A percentile compares a stretch with the other conserved stretches of the same genome.
phyloP scores from a whole-genome alignment of 2,797 vertebrate species.

The Sebastolobus altivelis region DNA sequence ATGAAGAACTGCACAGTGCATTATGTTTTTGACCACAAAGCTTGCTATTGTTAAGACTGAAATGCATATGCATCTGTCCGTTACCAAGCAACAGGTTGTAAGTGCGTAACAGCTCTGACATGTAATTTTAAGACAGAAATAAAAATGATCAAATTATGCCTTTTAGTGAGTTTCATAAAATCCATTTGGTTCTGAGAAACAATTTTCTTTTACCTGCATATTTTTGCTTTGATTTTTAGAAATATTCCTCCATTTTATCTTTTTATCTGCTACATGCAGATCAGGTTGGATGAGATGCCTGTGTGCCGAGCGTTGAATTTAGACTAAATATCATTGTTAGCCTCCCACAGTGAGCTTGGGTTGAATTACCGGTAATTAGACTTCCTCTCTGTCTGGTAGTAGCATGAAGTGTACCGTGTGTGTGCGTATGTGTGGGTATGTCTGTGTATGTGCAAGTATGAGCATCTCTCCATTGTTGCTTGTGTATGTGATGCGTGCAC shows the following conservation, averaged over 20 bases:
- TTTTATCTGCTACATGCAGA: conserved; percentile 12
- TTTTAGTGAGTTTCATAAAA: conserved; percentile 27
- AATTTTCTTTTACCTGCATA: neutral
- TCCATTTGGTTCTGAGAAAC: conserved; percentile 3
- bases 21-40: conserved; percentile 41
- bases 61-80: conserved; percentile 64
- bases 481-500: conserved; percentile 16
- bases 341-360: conserved; percentile 51
- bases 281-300: conserved; percentile 36
- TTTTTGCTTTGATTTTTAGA: neutral
- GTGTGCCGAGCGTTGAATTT: conserved; percentile 43
- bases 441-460: conserved; percentile 22
- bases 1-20: conserved; percentile 26
- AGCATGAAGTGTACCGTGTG: conserved; percentile 18
- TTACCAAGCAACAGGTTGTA: conserved; percentile 77
- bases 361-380: conserved; percentile 58
- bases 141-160: conserved; percentile 35
- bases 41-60: conserved; percentile 47
- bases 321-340: conserved; percentile 51
- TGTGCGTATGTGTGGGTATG: conserved; percentile 15
- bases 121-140: conserved; percentile 45
- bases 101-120: conserved; percentile 45
- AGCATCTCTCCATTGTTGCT: conserved; percentile 3
- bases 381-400: conserved; percentile 29
- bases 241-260: conserved; percentile 12